phyloP scores from a whole-genome alignment of 2,888 invertebrate species.

The Lamellibrachia columna region DNA sequence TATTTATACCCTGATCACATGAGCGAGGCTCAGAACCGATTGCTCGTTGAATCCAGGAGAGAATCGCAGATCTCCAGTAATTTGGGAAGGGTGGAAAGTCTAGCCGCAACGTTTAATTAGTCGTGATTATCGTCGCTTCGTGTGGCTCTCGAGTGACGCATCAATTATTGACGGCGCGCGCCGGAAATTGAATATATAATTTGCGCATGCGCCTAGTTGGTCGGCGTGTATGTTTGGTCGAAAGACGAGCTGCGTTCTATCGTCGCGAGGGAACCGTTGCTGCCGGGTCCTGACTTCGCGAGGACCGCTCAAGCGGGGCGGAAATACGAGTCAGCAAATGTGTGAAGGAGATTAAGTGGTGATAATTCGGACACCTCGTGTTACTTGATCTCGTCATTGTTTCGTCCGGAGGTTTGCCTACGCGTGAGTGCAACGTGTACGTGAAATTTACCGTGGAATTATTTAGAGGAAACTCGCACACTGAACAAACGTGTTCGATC shows the following conservation, averaged over 20 bases:
- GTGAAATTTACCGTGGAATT: neutral
- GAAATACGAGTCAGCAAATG: neutral
- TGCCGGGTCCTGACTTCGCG: neutral
- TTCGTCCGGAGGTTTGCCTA: neutral
- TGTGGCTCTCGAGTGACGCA: conserved; percentile 3
- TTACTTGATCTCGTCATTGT: neutral
- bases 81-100: neutral
- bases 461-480: no score
- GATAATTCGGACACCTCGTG: neutral
- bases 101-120: conserved; percentile 10
- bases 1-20: neutral
- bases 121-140: neutral
- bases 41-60: neutral
- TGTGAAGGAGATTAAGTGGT: neutral
- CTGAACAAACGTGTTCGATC: neutral
- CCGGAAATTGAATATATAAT: conserved; percentile 16
- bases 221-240: neutral
- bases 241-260: neutral
- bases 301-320: neutral
- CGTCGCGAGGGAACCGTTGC: neutral
- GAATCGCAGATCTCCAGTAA: neutral
- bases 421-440: neutral
- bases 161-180: conserved; percentile 5
- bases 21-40: neutral
- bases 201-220: neutral